A percentile compares a stretch with the other conserved stretches of the same genome.
Evolutionary conservation across 2,113 vertebrate species (phyloP).

Genomic region (Macquaria australasica): DNA sequence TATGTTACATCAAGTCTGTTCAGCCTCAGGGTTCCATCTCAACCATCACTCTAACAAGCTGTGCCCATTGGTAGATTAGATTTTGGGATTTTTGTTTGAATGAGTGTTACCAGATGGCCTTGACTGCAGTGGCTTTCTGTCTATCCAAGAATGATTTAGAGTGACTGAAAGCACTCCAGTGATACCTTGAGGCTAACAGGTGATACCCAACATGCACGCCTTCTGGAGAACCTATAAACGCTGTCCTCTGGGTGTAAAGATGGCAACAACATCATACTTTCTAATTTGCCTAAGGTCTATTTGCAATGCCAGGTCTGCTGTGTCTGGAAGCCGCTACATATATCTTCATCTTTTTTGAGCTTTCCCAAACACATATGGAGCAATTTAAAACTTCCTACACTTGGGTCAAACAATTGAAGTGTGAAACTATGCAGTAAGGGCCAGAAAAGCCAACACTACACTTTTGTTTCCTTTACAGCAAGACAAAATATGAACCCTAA

Average conservation of each 20-base stretch:
- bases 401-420: neutral
- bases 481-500: neutral
- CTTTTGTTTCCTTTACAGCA: neutral
- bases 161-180: slow-evolving; percentile 23
- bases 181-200: slow-evolving; percentile 31
- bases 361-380: neutral
- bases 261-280: slow-evolving; percentile 4
- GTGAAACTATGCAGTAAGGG: neutral
- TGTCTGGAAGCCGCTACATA: neutral
- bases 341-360: neutral
- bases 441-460: neutral
- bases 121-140: slow-evolving; percentile 6
- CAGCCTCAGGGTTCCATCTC: neutral
- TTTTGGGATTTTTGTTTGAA: too few relatives aligned
- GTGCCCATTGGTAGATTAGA: neutral
- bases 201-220: slow-evolving; percentile 13
- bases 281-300: slow-evolving; percentile 1
- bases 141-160: slow-evolving; percentile 27
- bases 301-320: neutral
- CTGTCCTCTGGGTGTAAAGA: slow-evolving; percentile 2
- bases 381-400: neutral
- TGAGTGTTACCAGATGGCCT: slow-evolving; percentile 41
- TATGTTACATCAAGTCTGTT: neutral
- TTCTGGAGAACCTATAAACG: slow-evolving; percentile 35
- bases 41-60: slow-evolving; percentile 15